Base-by-base conservation (phyloP, 2,797 vertebrate species). In the Sparus aurata region DNA sequence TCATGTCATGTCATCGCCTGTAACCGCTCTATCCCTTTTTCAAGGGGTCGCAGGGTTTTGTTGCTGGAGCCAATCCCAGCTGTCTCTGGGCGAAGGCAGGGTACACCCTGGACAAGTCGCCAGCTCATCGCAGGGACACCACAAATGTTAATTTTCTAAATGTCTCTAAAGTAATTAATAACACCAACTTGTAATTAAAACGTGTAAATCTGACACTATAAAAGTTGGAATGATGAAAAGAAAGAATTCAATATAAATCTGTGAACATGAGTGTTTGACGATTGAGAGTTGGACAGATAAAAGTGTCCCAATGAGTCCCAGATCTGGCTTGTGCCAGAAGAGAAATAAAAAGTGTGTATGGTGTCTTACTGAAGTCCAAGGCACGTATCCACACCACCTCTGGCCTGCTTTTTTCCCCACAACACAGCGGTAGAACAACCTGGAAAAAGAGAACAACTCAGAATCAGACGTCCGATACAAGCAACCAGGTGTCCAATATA, bases 301-400 rank as follows among this genome's bases (percentile, higher is more conserved):
- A 34, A 18, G 10, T 58, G 13, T 23, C 27, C 27, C 27, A 27
- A 0, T 13, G 3, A 52, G 13, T 50, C 16, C 5, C 23, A 69
- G 30, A 64, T 11, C 27, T 5, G 1, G 0, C 25, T 69, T 53
- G 50, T 5, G 23, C 52, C 34, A 61, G 9, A 50, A 30, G 34
- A 41, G 43, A 18, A 47, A 47, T 10, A 60, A 43, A 66, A 2
- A 23, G 25, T 50, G 0, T 43, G 9, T n/a, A 3, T 57, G 8
- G 30, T 10, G 2, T 73, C 87, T 91, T 96, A 99, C 97, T 95
- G 95, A 89, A 50, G 59, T 91, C 97, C 98, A 99, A 0, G 96
- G 97, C 30, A 99, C 12, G 2, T 60, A 95, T 80, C 97, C 98
- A 92, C 98, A 99, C 97, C 97, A 99, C 67, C 80, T 95, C 82